phyloP scores from a whole-genome alignment of 2,888 invertebrate species.

The Callinectes sapidus region DNA sequence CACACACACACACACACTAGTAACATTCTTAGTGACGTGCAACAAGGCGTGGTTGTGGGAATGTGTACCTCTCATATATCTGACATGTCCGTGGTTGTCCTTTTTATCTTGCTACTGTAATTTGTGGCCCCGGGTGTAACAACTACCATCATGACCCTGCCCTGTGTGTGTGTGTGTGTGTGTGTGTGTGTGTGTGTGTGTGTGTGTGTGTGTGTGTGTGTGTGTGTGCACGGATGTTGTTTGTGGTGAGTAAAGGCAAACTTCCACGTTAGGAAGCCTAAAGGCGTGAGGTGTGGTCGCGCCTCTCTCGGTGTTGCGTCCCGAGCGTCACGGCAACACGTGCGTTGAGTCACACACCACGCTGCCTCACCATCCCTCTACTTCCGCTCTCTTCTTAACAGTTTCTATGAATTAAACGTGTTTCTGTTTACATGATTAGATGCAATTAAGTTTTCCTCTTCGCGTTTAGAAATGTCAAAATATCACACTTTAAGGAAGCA shows the following conservation, averaged over 20 bases:
- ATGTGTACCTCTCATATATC: neutral
- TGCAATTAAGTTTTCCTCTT: neutral
- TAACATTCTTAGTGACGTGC: neutral
- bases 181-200: slow-evolving; percentile 9
- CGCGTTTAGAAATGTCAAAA: neutral
- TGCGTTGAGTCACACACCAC: neutral
- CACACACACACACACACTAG: neutral
- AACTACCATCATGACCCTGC: neutral
- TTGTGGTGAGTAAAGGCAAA: neutral
- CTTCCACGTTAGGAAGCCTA: too few relatives aligned
- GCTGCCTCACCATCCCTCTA: slow-evolving; percentile 19
- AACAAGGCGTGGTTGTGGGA: neutral
- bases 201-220: neutral
- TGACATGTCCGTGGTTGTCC: neutral
- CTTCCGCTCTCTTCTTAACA: neutral
- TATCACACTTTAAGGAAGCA: neutral
- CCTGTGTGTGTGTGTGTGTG: slow-evolving; percentile 24
- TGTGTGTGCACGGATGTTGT: neutral
- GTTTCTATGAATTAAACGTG: neutral
- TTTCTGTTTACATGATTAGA: neutral
- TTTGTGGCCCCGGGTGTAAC: neutral
- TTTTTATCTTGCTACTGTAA: neutral
- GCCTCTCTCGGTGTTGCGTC: neutral
- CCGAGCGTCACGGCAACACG: neutral
- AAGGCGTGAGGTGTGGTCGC: neutral